Conservation (phyloP, 2,797 vertebrate genomes). For the Pogoniulus pusillus region DNA sequence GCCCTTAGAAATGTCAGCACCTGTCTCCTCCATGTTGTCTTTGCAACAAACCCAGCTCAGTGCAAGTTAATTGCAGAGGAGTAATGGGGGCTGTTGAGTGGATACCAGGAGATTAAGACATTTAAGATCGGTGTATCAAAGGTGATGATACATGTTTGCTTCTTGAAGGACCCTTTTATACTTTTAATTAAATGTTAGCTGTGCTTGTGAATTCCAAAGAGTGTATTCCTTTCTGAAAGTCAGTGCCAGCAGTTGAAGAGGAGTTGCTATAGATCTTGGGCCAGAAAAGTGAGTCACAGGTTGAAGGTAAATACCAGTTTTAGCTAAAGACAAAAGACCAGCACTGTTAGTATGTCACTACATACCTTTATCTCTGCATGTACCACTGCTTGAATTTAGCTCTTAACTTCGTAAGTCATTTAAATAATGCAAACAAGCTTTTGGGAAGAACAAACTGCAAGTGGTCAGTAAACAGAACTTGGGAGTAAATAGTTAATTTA, state of each 20-base stretch:
- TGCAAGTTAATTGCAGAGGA: neutral
- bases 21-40: neutral
- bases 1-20: neutral
- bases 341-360: neutral
- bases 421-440: neutral
- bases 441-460: neutral
- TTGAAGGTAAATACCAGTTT: neutral
- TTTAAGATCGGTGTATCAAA: neutral
- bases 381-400: neutral
- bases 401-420: neutral
- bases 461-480: neutral
- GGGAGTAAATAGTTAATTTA: neutral
- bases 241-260: neutral
- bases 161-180: neutral
- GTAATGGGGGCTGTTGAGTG: neutral
- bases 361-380: accelerated
- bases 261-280: neutral
- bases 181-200: neutral
- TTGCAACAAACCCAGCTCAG: neutral
- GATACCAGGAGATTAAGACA: neutral
- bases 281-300: neutral
- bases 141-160: neutral
- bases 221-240: neutral
- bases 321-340: neutral
- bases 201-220: neutral